A percentile compares a stretch with the other conserved stretches of the same genome.
phyloP scores from a whole-genome alignment of 1,140 invertebrate species.

The Asobara japonica region DNA sequence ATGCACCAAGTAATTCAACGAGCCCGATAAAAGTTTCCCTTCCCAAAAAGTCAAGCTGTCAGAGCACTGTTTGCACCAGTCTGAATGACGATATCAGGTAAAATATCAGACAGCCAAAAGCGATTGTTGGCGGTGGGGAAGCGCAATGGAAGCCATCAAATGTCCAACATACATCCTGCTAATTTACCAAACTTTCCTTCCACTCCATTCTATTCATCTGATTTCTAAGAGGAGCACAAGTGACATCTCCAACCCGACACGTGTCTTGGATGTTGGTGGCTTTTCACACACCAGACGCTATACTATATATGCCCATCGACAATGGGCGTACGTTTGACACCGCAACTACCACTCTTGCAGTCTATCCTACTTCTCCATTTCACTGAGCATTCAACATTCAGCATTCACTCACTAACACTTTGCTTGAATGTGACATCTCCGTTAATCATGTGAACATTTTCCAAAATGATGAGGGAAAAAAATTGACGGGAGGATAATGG shows the following conservation, averaged over 20 bases:
- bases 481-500: too few relatives aligned
- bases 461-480: too few relatives aligned
- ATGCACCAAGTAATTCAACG: too few relatives aligned
- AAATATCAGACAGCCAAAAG: neutral
- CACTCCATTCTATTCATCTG: neutral
- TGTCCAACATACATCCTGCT: neutral
- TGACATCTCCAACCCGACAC: neutral
- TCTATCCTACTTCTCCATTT: neutral
- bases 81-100: neutral
- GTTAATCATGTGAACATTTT: too few relatives aligned
- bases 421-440: too few relatives aligned
- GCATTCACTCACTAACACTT: too few relatives aligned
- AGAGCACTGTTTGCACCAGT: neutral
- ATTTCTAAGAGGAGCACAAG: neutral
- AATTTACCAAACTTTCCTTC: conserved; percentile 1
- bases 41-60: neutral
- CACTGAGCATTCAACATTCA: neutral
- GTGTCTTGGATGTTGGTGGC: neutral
- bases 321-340: neutral
- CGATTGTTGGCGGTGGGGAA: neutral
- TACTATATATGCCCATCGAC: neutral
- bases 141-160: neutral
- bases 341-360: neutral
- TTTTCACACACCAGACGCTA: neutral
- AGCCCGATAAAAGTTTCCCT: too few relatives aligned